Base-by-base conservation (phyloP, 2,888 invertebrate genomes). In the Nezara viridula region DNA sequence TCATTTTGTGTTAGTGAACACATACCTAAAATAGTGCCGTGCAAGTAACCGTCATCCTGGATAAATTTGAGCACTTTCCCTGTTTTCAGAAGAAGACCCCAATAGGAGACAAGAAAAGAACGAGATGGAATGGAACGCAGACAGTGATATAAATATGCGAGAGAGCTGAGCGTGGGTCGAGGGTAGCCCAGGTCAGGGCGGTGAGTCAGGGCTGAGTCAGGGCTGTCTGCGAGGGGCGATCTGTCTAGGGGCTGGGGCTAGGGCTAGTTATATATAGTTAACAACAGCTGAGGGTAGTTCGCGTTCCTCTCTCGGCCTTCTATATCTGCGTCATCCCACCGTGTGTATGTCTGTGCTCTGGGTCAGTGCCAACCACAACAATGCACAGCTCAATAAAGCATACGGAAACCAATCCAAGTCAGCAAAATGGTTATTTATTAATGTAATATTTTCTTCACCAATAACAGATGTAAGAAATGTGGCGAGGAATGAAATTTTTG, bases 181-280 rank as follows among this genome's bases (percentile, higher is more conserved):
- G n/a, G 81, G 81, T 44, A 44, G 44, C 44, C 81, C 81, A 81
- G 81, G 81, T 81, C 81, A 81, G 81, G 81, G 44, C 4, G 16
- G 81, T 81, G 81, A 81, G 44, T 81, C 81, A 81, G n/a, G 2
- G 44, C 44, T 81, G 81, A 81, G n/a, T 81, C 81, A 81, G 44
- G 81, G 44, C 81, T 44, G 81, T 81, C 81, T 44, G 66, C 66
- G 14, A 60, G 60, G 66, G 66, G 19, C 66, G 66, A 19, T 37
- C 37, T 60, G 60, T 60, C 66, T 73, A 21, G 66, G 66, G 32
- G 27, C 60, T 27, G 10, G 7, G 5, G 7, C 44, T 7, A 44
- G n/a, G n/a, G 44, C 44, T 44, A 44, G 44, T 44, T 73, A 73
- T 73, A 73, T 27, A 37, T 73, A 73, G 66, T 73, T 19, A 5